Conservation (phyloP, 2,797 vertebrate species). For the Podargus strigoides region DNA sequence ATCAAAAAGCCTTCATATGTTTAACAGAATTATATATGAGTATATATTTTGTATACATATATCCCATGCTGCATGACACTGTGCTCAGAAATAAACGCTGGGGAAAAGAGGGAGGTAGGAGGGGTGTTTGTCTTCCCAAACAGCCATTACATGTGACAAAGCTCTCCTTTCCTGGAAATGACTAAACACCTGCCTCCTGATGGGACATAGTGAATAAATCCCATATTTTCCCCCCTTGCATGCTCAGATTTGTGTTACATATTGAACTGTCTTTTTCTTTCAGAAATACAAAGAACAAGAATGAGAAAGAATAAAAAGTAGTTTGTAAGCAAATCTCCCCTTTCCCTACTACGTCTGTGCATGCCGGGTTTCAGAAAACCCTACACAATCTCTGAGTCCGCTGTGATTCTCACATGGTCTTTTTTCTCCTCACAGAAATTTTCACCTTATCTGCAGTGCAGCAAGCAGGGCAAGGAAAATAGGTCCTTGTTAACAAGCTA, state of each 20-base stretch:
- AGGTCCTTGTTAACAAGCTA: background rate
- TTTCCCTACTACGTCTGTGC: background rate
- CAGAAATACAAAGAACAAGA: background rate
- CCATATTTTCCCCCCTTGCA: background rate
- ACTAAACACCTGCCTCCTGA: background rate
- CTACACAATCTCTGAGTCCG: background rate
- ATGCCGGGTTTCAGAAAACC: background rate
- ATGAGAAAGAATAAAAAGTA: background rate
- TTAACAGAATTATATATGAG: background rate
- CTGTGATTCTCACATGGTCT: background rate
- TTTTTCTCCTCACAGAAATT: background rate
- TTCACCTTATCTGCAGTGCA: background rate
- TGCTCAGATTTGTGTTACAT: background rate
- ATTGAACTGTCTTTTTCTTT: background rate
- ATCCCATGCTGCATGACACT: accelerated
- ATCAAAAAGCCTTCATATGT: background rate
- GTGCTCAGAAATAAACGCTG: background rate
- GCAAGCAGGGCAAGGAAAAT: background rate
- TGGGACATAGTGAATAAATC: background rate
- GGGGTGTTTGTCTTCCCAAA: background rate
- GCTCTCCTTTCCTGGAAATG: background rate
- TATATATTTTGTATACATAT: background rate
- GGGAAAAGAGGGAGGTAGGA: background rate
- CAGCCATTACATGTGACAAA: accelerated
- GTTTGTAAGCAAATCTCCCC: background rate